Evolutionary conservation across 2,797 vertebrate species (phyloP).

Genomic region (Moxostoma hubbsi): DNA sequence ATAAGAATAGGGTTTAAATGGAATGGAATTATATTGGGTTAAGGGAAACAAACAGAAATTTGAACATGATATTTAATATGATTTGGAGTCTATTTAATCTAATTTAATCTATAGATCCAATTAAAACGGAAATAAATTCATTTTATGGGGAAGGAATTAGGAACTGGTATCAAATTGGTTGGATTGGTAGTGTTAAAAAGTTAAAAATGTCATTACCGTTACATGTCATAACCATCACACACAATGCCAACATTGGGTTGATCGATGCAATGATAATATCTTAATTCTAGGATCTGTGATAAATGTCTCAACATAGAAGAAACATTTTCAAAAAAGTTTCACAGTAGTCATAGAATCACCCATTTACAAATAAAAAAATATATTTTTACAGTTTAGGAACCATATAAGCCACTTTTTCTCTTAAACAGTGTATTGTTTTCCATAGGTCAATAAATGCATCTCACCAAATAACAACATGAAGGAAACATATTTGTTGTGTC

Average conservation of each 20-base stretch:
- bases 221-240: too few species aligned
- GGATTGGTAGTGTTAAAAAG: not conserved
- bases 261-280: too few species aligned
- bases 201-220: too few species aligned
- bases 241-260: too few species aligned
- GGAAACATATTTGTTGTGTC: constrained; percentile 2
- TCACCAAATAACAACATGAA: not conserved
- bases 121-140: not conserved
- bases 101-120: not conserved
- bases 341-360: too few species aligned
- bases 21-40: not conserved
- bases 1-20: not conserved
- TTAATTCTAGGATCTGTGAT: too few species aligned
- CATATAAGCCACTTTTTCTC: not conserved
- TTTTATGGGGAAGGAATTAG: not conserved
- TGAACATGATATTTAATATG: not conserved
- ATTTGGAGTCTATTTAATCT: too few species aligned
- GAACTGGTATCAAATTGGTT: not conserved
- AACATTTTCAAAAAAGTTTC: too few species aligned
- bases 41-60: not conserved
- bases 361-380: not conserved
- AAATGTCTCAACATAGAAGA: too few species aligned
- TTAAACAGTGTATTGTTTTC: not conserved
- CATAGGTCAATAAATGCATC: constrained; percentile 1
- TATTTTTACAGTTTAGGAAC: not conserved